Evolutionary conservation across 2,113 vertebrate genomes (phyloP).

Genomic region (Oxyruncus cristatus): DNA sequence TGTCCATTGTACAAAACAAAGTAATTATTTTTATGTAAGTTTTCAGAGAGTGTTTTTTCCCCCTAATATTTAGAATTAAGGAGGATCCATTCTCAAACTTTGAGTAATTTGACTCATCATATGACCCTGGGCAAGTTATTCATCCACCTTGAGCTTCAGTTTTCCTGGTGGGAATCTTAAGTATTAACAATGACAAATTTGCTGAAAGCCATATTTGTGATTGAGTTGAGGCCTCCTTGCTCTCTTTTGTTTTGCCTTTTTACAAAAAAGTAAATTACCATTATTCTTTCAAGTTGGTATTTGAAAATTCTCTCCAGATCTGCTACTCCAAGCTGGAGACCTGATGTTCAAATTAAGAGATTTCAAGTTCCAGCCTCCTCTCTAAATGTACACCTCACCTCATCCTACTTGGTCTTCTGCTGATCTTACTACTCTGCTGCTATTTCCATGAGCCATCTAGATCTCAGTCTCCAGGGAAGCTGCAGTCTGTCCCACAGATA

Average conservation of each 20-base stretch:
- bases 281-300: background rate
- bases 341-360: background rate
- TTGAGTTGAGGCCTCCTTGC: background rate
- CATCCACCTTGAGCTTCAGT: conserved; percentile 24
- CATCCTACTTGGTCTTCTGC: background rate
- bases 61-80: conserved; percentile 20
- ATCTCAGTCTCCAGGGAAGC: background rate
- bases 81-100: conserved; percentile 42
- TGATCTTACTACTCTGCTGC: background rate
- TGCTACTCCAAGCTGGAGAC: background rate
- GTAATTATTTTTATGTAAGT: background rate
- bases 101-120: conserved; percentile 42
- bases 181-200: background rate
- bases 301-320: background rate
- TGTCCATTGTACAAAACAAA: background rate
- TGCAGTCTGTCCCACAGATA: background rate
- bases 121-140: conserved; percentile 39
- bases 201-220: background rate
- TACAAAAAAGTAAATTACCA: background rate
- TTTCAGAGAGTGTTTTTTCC: background rate
- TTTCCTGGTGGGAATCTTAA: background rate
- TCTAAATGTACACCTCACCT: background rate
- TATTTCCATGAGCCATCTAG: background rate
- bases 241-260: background rate
- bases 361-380: background rate